Evolutionary conservation across 2,113 vertebrate species (phyloP).

Genomic region (Blennius ocellaris): DNA sequence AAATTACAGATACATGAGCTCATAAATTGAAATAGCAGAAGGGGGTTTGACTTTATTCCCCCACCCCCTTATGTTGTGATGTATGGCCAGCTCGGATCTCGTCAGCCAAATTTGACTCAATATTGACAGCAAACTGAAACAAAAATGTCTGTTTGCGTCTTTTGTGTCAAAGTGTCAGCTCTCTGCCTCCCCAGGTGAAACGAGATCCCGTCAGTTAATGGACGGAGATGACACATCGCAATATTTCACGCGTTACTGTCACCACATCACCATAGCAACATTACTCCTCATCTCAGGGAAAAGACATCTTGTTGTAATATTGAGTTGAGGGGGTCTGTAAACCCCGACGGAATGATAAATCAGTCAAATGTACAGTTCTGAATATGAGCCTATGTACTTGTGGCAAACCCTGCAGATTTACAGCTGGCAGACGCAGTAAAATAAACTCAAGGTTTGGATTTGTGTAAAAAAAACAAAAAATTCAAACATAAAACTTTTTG

Average conservation of each 20-base stretch:
- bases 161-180: constrained; percentile 24
- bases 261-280: constrained; percentile 56
- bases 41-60: background rate
- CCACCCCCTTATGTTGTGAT: constrained; percentile 11
- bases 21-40: background rate
- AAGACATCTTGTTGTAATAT: constrained; percentile 20
- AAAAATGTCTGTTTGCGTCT: background rate
- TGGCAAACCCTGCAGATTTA: too few relatives aligned
- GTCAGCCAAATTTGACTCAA: constrained; percentile 35
- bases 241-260: constrained; percentile 48
- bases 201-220: constrained; percentile 39
- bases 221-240: constrained; percentile 35
- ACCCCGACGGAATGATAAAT: constrained; percentile 1
- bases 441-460: too few relatives aligned
- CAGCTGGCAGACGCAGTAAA: too few relatives aligned
- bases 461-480: too few relatives aligned
- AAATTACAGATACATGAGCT: constrained; percentile 10
- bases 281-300: constrained; percentile 29
- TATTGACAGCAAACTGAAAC: constrained; percentile 15
- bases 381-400: constrained; percentile 27
- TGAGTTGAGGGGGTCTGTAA: background rate
- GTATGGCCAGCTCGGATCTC: constrained; percentile 2
- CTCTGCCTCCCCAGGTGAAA: constrained; percentile 30
- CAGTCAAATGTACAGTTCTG: constrained; percentile 16
- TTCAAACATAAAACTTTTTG: too few relatives aligned